A percentile compares a stretch with the other conserved stretches of the same genome.
Conservation (phyloP, 2,797 vertebrate genomes). For the Glossophaga mutica region DNA sequence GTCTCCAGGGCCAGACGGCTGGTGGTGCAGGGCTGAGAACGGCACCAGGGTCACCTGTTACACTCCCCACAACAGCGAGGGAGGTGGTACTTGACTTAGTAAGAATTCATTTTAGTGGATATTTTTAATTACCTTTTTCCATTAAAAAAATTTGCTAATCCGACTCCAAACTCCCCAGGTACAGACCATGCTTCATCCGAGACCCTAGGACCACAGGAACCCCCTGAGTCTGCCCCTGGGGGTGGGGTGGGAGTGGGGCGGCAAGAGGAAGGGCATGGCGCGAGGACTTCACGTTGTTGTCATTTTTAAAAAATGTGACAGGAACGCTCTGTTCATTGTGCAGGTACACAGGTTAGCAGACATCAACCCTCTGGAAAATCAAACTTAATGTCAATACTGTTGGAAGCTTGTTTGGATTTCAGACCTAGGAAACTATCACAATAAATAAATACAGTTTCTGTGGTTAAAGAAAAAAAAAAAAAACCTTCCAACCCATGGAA, state of each 20-base stretch:
- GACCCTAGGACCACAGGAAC: not conserved
- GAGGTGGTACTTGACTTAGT: not conserved
- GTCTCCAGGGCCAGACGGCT: not conserved
- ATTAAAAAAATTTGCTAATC: not conserved
- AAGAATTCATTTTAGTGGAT: not conserved
- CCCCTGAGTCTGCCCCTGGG: not conserved
- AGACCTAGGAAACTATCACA: not conserved
- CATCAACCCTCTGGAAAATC: not conserved
- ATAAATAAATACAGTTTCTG: not conserved
- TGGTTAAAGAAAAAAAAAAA: not conserved
- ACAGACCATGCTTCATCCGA: not conserved
- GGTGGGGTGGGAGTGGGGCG: rapidly evolving
- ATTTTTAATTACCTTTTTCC: not conserved
- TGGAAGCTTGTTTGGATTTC: not conserved
- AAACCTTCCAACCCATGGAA: not conserved
- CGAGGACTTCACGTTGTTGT: not conserved
- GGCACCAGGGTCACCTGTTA: not conserved
- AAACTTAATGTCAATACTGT: not conserved
- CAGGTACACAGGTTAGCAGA: not conserved
- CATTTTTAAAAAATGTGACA: not conserved
- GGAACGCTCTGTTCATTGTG: not conserved
- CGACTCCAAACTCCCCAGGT: not conserved
- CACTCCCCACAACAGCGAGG: not conserved
- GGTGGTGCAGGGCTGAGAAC: not conserved
- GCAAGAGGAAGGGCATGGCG: not conserved